These are phyloP conservation scores for Frankliniella intonsa DNA, from an alignment of 2,888 invertebrate genomes.

Conservation along the genomic window DNA sequence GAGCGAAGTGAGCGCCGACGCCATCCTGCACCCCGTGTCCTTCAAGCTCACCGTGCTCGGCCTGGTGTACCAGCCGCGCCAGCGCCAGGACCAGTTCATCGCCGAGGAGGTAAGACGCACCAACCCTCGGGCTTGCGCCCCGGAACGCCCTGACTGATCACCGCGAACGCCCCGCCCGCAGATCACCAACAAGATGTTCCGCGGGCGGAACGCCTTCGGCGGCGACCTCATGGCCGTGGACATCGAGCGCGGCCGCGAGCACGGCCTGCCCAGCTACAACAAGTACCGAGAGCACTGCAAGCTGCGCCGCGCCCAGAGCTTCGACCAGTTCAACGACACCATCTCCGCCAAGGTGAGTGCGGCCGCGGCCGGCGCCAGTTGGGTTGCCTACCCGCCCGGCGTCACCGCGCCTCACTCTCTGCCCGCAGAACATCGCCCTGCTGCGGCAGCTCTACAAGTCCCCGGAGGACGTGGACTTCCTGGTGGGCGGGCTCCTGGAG, in stretches of 20 bases:
- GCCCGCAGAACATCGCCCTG: slow-evolving; percentile 58
- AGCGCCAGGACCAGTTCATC: slow-evolving; percentile 45
- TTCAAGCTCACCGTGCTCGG: slow-evolving; percentile 40
- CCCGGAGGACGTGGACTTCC: slow-evolving; percentile 79
- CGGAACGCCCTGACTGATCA: not conserved
- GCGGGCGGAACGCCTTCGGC: slow-evolving; percentile 68
- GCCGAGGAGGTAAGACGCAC: slow-evolving; percentile 43
- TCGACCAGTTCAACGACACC: slow-evolving; percentile 65
- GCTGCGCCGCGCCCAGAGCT: slow-evolving; percentile 60
- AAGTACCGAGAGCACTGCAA: slow-evolving; percentile 73
- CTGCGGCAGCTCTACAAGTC: slow-evolving; percentile 61
- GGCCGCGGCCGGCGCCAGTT: not conserved
- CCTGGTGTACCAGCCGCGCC: slow-evolving; percentile 44
- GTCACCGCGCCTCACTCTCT: not conserved
- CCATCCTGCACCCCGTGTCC: slow-evolving; percentile 35
- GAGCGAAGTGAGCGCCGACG: not conserved
- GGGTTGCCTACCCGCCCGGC: not conserved
- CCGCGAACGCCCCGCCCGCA: slow-evolving; percentile 27
- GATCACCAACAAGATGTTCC: slow-evolving; percentile 64
- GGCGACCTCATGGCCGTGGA: slow-evolving; percentile 75
- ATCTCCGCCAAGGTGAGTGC: slow-evolving; percentile 57
- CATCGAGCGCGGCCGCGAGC: slow-evolving; percentile 81
- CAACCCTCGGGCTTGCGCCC: too few species aligned
- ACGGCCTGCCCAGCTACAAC: slow-evolving; percentile 75
- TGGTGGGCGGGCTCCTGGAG: slow-evolving; percentile 79